Percentiles rank a stretch among this genome's conserved stretches.
Conservation (phyloP, 2,888 invertebrate species). For the Thera britannica region DNA sequence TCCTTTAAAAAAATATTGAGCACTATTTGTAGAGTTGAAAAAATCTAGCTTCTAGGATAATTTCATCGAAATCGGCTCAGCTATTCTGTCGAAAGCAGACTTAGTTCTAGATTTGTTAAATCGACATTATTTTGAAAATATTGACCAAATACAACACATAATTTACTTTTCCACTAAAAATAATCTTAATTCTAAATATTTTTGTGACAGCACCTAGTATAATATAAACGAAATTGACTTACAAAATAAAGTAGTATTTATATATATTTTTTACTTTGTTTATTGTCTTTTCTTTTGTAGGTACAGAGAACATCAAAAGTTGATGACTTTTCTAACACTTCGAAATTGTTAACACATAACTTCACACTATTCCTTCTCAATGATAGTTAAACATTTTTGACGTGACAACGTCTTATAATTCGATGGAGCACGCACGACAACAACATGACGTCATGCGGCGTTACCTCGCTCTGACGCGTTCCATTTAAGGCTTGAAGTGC, state of each 20-base stretch:
- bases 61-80: slow-evolving; percentile 13
- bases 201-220: slow-evolving; percentile 25
- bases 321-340: no score
- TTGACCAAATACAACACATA: not conserved
- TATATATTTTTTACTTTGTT: not conserved
- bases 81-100: not conserved
- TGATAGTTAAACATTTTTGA: no score
- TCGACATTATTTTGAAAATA: not conserved
- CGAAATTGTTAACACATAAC: no score
- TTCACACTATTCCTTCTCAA: no score
- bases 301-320: no score
- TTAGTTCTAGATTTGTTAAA: not conserved
- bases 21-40: slow-evolving; percentile 7
- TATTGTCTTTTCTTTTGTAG: not conserved
- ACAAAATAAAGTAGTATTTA: not conserved
- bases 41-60: slow-evolving; percentile 3
- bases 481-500: no score
- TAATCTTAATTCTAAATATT: slow-evolving; percentile 14
- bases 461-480: no score
- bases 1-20: slow-evolving; percentile 10
- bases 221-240: not conserved
- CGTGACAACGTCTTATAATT: no score
- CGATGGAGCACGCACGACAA: no score
- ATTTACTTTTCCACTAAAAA: not conserved
- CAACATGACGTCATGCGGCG: no score